A percentile compares a stretch with the other conserved stretches of the same genome.
Conservation (phyloP, 2,888 invertebrate species). For the Lamellibrachia columna region DNA sequence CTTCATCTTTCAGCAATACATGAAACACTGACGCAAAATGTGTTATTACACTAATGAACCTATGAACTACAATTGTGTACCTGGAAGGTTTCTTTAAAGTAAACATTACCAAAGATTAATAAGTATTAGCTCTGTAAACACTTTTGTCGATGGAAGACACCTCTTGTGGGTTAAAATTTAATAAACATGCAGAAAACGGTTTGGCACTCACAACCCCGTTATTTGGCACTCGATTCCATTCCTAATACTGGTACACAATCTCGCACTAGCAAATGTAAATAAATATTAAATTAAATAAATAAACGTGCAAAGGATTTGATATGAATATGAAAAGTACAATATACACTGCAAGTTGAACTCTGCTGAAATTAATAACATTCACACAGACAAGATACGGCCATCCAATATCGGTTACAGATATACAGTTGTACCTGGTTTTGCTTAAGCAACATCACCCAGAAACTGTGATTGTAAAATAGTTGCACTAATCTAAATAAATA, state of each 20-base stretch:
- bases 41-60: not conserved
- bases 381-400: not conserved
- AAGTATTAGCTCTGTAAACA: not conserved
- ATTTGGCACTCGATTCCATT: no score
- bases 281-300: not conserved
- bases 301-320: not conserved
- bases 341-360: not conserved
- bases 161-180: not conserved
- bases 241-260: not conserved
- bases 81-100: not conserved
- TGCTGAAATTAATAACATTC: not conserved
- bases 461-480: not conserved
- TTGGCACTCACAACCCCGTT: no score
- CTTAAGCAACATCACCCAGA: not conserved
- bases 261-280: not conserved
- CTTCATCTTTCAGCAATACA: no score
- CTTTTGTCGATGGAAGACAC: not conserved
- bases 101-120: not conserved
- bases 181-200: no score
- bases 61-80: not conserved
- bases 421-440: no score
- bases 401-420: not conserved
- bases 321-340: not conserved
- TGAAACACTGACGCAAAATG: not conserved
- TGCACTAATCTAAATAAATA: not conserved